Percentiles rank a stretch among this genome's conserved stretches.
These are phyloP conservation scores for Bolinopsis microptera DNA, from an alignment of 37 sponge, comb jelly and placozoan genomes.

Conservation along the genomic window DNA sequence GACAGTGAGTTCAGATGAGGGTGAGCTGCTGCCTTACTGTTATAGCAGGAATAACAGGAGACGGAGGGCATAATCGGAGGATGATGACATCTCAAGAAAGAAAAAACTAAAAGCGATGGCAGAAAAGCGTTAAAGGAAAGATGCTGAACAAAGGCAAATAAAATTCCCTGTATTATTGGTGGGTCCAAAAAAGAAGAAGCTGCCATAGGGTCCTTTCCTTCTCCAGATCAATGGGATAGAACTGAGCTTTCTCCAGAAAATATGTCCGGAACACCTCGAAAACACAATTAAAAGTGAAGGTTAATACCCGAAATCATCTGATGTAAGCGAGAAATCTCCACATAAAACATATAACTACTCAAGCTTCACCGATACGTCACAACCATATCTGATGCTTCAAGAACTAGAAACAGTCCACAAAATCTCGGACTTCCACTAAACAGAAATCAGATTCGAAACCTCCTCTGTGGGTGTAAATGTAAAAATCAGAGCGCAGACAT, in stretches of 20 bases:
- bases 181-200: not conserved
- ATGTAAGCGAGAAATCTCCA: not conserved
- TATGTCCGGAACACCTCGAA: not conserved
- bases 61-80: not conserved
- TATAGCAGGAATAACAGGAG: not conserved
- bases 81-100: conserved; percentile 7
- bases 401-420: conserved; percentile 1
- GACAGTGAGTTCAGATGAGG: not conserved
- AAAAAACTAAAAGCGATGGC: not conserved
- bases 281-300: not conserved
- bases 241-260: not conserved
- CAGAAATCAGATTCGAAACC: not conserved
- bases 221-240: not conserved
- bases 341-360: not conserved
- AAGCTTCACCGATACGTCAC: not conserved
- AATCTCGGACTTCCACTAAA: not conserved
- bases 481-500: not conserved
- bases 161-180: conserved; percentile 43
- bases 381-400: not conserved
- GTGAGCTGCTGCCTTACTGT: not conserved
- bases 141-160: not conserved
- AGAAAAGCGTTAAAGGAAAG: not conserved
- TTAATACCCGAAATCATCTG: not conserved
- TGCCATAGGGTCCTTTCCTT: not conserved
- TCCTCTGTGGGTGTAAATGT: conserved; percentile 23